Conservation (phyloP, 1,140 invertebrate species). For the Stenopsyche tienmushanensis region DNA sequence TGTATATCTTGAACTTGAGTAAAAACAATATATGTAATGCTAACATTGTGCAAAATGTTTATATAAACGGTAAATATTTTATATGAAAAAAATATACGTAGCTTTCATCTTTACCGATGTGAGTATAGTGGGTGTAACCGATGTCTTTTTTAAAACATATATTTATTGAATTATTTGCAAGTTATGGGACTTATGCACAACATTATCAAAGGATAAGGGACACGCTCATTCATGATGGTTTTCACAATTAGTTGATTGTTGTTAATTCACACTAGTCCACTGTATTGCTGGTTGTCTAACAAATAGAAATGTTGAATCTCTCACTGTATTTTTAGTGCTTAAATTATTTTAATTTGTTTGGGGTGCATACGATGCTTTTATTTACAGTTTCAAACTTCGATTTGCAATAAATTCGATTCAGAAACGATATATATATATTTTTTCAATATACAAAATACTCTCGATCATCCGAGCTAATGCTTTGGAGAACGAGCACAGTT, state of each 20-base stretch:
- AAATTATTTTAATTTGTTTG: no score
- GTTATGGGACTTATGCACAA: conserved; percentile 18
- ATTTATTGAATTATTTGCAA: conserved; percentile 7
- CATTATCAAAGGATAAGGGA: conserved; percentile 12
- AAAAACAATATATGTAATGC: not conserved
- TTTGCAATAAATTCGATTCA: no score
- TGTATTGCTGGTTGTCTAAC: conserved; percentile 1
- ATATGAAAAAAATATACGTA: conserved; percentile 19
- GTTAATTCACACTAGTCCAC: conserved; percentile 15
- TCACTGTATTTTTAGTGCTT: no score
- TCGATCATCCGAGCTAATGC: no score
- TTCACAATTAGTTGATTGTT: conserved; percentile 19
- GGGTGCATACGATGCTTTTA: no score
- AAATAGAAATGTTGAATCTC: not conserved
- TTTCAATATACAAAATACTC: no score
- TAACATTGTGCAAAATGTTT: conserved; percentile 18
- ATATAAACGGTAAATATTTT: conserved; percentile 16
- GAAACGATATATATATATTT: no score
- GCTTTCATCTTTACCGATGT: conserved; percentile 16
- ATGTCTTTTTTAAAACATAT: not conserved
- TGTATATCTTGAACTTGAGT: not conserved
- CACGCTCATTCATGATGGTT: conserved; percentile 12
- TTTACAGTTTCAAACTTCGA: no score
- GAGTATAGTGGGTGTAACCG: conserved; percentile 7
- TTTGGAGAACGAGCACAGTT: no score